phyloP scores from a whole-genome alignment of 2,797 vertebrate species.

The Gallinago solitaria region DNA sequence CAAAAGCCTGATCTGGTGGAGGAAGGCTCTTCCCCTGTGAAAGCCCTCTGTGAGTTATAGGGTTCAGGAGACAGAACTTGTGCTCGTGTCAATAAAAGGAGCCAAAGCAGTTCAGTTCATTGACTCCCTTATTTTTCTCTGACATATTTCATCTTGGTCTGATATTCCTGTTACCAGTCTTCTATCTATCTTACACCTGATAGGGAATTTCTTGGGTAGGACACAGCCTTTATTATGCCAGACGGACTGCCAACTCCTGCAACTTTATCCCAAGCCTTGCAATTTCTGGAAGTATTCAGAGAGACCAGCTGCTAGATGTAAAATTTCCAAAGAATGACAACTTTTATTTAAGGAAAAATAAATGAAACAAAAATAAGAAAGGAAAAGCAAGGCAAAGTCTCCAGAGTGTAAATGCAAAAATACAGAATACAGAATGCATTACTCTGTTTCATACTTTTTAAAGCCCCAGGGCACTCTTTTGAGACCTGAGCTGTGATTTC shows the following conservation, averaged over 20 bases:
- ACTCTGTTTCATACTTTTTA: background rate
- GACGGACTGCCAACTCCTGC: background rate
- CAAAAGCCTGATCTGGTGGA: background rate
- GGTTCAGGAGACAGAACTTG: background rate
- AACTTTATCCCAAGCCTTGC: background rate
- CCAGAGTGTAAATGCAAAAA: background rate
- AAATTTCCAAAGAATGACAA: background rate
- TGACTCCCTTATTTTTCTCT: background rate
- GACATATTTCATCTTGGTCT: background rate
- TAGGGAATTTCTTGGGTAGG: background rate
- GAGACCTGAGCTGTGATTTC: background rate
- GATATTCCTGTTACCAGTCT: background rate
- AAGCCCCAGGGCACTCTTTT: background rate
- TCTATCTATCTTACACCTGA: background rate
- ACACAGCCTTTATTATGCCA: background rate
- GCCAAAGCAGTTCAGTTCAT: background rate
- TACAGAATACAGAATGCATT: background rate
- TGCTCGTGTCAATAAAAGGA: background rate
- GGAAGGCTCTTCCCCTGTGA: background rate
- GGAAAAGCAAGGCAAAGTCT: background rate
- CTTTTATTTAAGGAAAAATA: background rate
- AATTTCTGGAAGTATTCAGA: background rate
- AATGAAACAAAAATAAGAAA: background rate
- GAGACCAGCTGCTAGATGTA: background rate
- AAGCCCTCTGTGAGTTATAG: background rate